These are phyloP conservation scores for Sakesphorus luctuosus DNA, from an alignment of 2,113 vertebrate species.

Conservation along the genomic window DNA sequence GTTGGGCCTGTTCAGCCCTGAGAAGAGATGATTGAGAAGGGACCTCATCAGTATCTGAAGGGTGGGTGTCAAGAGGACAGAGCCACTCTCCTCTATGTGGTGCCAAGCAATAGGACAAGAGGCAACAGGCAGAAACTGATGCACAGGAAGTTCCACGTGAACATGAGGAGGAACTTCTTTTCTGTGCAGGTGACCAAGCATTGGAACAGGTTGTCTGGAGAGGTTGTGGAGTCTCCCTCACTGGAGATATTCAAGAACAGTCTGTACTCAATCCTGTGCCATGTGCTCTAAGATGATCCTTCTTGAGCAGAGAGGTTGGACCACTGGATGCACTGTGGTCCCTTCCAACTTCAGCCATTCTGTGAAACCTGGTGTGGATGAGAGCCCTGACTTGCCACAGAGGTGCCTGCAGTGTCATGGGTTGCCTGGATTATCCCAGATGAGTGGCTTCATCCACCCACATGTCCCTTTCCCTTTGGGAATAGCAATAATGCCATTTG, in stretches of 20 bases:
- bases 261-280: neutral
- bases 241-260: too few species aligned
- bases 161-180: neutral
- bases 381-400: accelerated
- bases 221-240: neutral
- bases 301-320: neutral
- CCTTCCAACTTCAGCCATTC: neutral
- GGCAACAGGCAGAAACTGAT: neutral
- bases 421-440: neutral
- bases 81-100: neutral
- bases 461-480: neutral
- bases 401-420: neutral
- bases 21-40: neutral
- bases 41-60: neutral
- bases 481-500: neutral
- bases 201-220: too few species aligned
- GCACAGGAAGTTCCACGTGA: neutral
- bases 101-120: neutral
- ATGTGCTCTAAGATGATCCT: neutral
- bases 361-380: neutral
- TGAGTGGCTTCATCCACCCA: accelerated
- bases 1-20: neutral
- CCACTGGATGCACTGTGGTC: neutral
- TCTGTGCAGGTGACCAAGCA: neutral
- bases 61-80: neutral